Evolutionary conservation across 2,888 invertebrate genomes (phyloP), one percentile per base, ranked within the genome.

Genomic region (Caenorhabditis virilis): DNA sequence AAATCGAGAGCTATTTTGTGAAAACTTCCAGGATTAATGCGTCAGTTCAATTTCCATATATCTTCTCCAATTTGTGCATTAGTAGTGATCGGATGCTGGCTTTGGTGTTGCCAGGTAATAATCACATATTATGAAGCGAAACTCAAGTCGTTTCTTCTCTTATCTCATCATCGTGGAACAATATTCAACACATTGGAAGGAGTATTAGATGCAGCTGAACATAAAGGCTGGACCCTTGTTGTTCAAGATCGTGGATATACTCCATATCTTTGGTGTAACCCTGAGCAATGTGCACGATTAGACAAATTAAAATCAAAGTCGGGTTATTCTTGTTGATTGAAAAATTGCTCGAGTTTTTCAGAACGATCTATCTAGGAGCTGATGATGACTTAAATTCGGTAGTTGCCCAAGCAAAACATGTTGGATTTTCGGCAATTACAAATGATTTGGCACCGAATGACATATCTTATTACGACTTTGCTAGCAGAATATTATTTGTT

Each of bases 201-300:
- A 2, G 62, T 68, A 30, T 46, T 71, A 0, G 71, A 71, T 30
- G 65, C 71, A 2, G 62, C 51, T 9, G 50, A 67, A 27, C 46
- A 49, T 22, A 53, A 65, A 38, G 71, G 60, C 26, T 71, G 71
- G 71, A 68, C 59, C 0, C 22, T 71, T 20, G 63, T 71, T 2
- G 15, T 65, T 25, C 71, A 71, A 45, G 58, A 71, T 18, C 33
- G 68, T n/a, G 71, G 71, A 3, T 71, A 67, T 30, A 61, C 53
- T 46, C 71, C 71, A 20, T 48, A 53, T 18, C 33, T 59, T 6
- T 68, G 46, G 43, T 68, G 68, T 41, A 65, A 53, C 55, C 42
- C 50, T 11, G 57, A 57, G 15, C 71, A 71, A 22, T 65, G 67
- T 41, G 45, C 48, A 26, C 45, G 68, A 26, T 46, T 71, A 36